Evolutionary conservation across 2,113 vertebrate species (phyloP).

Genomic region (Cairina moschata): DNA sequence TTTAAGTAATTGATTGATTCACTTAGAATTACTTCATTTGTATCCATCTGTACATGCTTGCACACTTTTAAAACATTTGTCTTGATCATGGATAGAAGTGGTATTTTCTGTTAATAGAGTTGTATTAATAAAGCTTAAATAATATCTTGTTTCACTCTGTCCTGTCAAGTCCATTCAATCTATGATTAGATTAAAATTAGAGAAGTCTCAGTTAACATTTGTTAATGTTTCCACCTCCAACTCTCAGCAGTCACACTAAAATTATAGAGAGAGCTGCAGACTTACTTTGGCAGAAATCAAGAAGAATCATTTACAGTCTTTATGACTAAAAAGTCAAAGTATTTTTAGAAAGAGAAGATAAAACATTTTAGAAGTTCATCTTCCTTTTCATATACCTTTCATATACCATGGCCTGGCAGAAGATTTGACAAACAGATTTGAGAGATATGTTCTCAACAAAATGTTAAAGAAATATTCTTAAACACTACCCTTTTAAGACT

Average conservation of each 20-base stretch:
- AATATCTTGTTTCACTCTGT: background rate
- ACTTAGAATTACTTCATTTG: background rate
- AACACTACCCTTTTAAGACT: background rate
- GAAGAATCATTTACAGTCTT: background rate
- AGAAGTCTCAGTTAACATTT: background rate
- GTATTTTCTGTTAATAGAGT: background rate
- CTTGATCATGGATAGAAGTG: background rate
- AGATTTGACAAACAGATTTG: background rate
- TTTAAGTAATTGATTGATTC: background rate
- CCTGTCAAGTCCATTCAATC: background rate
- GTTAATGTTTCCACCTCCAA: background rate
- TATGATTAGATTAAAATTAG: slow-evolving; percentile 1
- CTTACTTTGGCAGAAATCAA: background rate
- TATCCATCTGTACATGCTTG: background rate
- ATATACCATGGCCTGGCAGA: background rate
- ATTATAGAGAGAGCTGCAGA: background rate
- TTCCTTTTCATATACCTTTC: background rate
- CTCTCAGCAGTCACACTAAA: background rate
- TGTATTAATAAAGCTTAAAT: slow-evolving; percentile 5
- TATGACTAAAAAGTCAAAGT: background rate
- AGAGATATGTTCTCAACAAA: background rate
- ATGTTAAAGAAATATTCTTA: background rate
- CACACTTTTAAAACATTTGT: background rate
- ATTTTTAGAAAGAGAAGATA: background rate
- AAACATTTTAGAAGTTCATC: background rate